Base-by-base conservation (phyloP, 2,113 vertebrate species). In the Zosterops japonicus region DNA sequence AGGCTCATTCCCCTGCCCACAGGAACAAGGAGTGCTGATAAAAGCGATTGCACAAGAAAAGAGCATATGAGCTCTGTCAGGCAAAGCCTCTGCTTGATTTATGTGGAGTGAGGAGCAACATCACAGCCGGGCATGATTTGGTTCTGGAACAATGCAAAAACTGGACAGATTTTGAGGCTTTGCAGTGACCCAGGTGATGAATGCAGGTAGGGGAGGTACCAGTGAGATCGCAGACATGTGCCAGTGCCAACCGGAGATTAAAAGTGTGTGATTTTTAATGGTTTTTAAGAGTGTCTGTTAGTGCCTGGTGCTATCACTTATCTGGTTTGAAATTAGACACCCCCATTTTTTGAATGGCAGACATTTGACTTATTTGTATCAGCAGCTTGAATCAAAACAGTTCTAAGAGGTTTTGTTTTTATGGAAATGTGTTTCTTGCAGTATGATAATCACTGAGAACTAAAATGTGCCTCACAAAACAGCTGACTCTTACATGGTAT, bases 61-160 rank as follows among this genome's bases (percentile, higher is more conserved):
- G 63, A 75, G 44, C 42, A 70, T 52, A 63, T 59, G 83, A 91
- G 84, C 68, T 67, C 69, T 94, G 67, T 55, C 84, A 92, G 71
- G 63, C 41, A 67, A 83, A 96, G 53, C 59, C 29, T 46, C 52
- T 29, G 36, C 18, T 42, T 95, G 94, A 94, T 96, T 96, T 89
- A 90, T 94, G 60, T 74, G 74, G 69, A 81, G 55, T 67, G 81
- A 92, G 71, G 46, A 77, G 60, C 53, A 31, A 1, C 63, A 50
- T 87, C 83, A 81, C 63, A 71, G 79, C 42, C 47, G 36, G 85
- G 50, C 74, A 83, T 9, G 12, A 11, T 87, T 83, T 81, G 72
- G 31, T 35, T 63, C 44, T 35, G 61, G 82, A 90, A 57, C 86
- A 87, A 27, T 60, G 69, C 68, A 64, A 61, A 86, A 91, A 60